Evolutionary conservation across 1,140 invertebrate species (phyloP).

Genomic region (Drosophila rufa): DNA sequence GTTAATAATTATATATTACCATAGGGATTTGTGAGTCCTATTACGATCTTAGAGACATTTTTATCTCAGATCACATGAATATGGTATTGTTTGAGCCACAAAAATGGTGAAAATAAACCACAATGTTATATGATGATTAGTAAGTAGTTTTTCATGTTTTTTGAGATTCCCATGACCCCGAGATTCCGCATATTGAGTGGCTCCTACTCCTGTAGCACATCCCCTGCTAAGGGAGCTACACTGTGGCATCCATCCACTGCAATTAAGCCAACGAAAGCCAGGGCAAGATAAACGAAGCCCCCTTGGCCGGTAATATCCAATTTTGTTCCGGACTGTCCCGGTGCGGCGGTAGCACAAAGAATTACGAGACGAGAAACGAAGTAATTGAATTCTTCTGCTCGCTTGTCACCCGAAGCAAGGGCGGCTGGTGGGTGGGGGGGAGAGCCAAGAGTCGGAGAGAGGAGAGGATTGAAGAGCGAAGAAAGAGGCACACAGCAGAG

Average conservation of each 20-base stretch:
- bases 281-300: conserved; percentile 7
- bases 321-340: conserved; percentile 59
- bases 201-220: background rate
- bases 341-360: conserved; percentile 47
- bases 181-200: background rate
- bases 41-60: background rate
- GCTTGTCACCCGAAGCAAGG: conserved; percentile 25
- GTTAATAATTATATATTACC: background rate
- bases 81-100: background rate
- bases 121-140: too few species aligned
- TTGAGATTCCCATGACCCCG: background rate
- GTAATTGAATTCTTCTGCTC: conserved; percentile 48
- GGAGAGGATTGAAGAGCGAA: conserved; percentile 23
- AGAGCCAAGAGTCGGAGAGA: conserved; percentile 22
- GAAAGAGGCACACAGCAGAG: conserved; percentile 24
- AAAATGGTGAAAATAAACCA: background rate
- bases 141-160: background rate
- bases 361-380: conserved; percentile 41
- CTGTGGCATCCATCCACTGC: background rate
- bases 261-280: conserved; percentile 35
- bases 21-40: background rate
- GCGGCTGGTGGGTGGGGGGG: conserved; percentile 7
- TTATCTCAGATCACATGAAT: background rate
- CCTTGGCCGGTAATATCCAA: conserved; percentile 44
- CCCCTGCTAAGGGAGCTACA: background rate